phyloP scores from a whole-genome alignment of 2,888 invertebrate genomes.

The Bhutanitis thaidina region DNA sequence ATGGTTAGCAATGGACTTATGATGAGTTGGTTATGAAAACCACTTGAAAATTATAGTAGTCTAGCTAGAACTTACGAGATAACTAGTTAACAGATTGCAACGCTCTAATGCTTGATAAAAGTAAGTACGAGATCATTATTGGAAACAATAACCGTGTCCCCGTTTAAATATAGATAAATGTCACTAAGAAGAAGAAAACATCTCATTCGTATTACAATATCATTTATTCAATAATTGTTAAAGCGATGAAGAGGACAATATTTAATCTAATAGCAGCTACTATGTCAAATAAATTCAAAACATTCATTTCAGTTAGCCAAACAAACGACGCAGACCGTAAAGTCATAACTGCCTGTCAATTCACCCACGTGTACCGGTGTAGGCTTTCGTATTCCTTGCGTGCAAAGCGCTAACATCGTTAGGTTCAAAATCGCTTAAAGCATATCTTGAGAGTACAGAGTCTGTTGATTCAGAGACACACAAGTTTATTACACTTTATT shows the following conservation, averaged over 20 bases:
- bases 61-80: too few relatives aligned
- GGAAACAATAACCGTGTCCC: too few relatives aligned
- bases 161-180: too few relatives aligned
- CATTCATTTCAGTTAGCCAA: slow-evolving; percentile 62
- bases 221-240: too few relatives aligned
- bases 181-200: too few relatives aligned
- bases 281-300: slow-evolving; percentile 38
- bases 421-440: slow-evolving; percentile 32
- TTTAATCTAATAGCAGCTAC: slow-evolving; percentile 16
- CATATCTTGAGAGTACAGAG: slow-evolving; percentile 11
- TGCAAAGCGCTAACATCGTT: slow-evolving; percentile 26
- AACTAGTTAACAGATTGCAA: too few relatives aligned
- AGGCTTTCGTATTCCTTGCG: slow-evolving; percentile 5
- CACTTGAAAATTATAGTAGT: too few relatives aligned
- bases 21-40: too few relatives aligned
- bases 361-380: slow-evolving; percentile 60
- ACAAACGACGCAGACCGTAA: slow-evolving; percentile 67
- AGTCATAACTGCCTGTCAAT: slow-evolving; percentile 55
- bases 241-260: background rate
- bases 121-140: too few relatives aligned
- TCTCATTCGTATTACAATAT: too few relatives aligned
- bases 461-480: slow-evolving; percentile 38
- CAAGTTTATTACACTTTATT: slow-evolving; percentile 64
- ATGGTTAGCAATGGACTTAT: too few relatives aligned
- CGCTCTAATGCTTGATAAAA: too few relatives aligned